Evolutionary conservation across 2,797 vertebrate species (phyloP).

Genomic region (Chaunax sp.): DNA sequence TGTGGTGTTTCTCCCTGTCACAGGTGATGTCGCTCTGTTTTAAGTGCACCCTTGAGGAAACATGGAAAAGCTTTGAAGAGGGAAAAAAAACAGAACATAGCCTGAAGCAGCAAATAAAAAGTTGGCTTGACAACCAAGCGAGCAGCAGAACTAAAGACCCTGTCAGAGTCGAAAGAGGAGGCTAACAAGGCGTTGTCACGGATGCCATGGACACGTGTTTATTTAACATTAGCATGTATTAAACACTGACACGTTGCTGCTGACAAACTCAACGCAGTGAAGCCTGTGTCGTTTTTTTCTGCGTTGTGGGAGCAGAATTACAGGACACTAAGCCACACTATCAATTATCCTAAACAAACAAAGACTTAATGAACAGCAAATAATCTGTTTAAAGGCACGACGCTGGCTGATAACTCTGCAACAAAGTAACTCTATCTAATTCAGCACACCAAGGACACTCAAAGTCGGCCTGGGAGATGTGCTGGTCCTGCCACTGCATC

Average conservation of each 20-base stretch:
- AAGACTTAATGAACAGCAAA: constrained; percentile 69
- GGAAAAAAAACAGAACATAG: constrained; percentile 15
- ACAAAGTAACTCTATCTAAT: constrained; percentile 45
- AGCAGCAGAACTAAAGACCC: constrained; percentile 8
- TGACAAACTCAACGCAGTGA: constrained; percentile 47
- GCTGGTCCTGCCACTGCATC: not conserved
- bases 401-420: constrained; percentile 38
- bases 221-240: constrained; percentile 44
- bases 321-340: constrained; percentile 56
- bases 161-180: constrained; percentile 10
- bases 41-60: constrained; percentile 2
- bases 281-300: constrained; percentile 10
- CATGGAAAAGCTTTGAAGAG: constrained; percentile 17
- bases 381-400: constrained; percentile 65
- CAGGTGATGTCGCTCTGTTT: constrained; percentile 7
- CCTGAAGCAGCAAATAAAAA: constrained; percentile 21
- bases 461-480: constrained; percentile 37
- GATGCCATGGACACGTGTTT: constrained; percentile 31
- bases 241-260: constrained; percentile 22
- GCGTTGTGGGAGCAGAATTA: constrained; percentile 37
- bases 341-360: constrained; percentile 82
- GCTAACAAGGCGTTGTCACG: constrained; percentile 4
- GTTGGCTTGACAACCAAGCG: constrained; percentile 22
- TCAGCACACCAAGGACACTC: constrained; percentile 40
- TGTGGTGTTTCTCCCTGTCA: not conserved